phyloP scores from a whole-genome alignment of 1,140 invertebrate genomes.

The Adelges cooleyi region DNA sequence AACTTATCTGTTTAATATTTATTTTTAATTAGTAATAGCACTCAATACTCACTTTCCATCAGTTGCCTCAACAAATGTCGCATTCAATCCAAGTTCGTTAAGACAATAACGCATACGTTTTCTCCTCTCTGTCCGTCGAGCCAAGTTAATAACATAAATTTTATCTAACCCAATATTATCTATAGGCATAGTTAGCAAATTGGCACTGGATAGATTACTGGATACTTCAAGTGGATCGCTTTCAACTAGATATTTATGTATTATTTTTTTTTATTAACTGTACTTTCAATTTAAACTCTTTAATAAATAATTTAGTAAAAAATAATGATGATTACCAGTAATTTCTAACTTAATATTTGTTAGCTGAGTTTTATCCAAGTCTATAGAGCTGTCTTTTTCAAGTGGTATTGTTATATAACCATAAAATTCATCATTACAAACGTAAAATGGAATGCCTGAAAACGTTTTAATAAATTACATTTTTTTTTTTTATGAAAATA shows the following conservation, averaged over 20 bases:
- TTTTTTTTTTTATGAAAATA: too few species aligned
- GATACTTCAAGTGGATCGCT: slow-evolving; percentile 6
- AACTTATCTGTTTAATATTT: too few species aligned
- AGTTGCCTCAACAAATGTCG: slow-evolving; percentile 62
- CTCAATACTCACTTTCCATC: slow-evolving; percentile 86
- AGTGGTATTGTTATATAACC: slow-evolving; percentile 75
- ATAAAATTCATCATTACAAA: slow-evolving; percentile 72
- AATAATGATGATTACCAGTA: slow-evolving; percentile 42
- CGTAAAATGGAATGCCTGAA: slow-evolving; percentile 53
- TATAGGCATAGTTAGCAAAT: slow-evolving; percentile 37
- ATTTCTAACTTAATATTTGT: slow-evolving; percentile 66
- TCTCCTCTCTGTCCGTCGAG: slow-evolving; percentile 63
- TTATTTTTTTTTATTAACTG: background rate
- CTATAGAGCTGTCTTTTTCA: slow-evolving; percentile 52
- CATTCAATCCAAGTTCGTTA: slow-evolving; percentile 65
- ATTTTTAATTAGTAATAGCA: too few species aligned
- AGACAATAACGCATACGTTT: slow-evolving; percentile 67
- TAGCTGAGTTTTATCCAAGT: slow-evolving; percentile 58
- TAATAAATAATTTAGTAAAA: slow-evolving; percentile 13
- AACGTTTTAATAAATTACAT: slow-evolving; percentile 15
- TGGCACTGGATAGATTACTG: slow-evolving; percentile 8
- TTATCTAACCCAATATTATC: slow-evolving; percentile 50
- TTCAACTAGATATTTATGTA: slow-evolving; percentile 1
- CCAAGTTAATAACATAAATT: slow-evolving; percentile 86
- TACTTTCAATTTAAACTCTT: background rate